Conservation (phyloP, 2,797 vertebrate species). For the Discoglossus pictus region DNA sequence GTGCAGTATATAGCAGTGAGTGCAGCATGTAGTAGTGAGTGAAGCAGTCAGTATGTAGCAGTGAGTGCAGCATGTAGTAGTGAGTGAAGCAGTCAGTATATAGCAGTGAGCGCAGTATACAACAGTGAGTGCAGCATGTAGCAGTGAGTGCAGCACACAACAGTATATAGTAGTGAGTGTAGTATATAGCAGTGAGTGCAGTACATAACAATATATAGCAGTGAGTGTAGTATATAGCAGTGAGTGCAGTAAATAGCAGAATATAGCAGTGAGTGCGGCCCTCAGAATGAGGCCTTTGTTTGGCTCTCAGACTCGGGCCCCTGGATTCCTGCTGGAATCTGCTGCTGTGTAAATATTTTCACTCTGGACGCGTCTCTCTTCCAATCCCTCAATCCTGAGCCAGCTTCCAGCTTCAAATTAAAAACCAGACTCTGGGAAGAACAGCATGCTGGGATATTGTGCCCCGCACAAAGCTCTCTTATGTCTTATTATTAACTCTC, state of each 20-base stretch:
- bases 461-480: conserved; percentile 49
- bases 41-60: neutral
- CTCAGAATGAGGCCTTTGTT: conserved; percentile 46
- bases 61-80: neutral
- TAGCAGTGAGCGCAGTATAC: neutral
- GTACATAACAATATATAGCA: too few species aligned
- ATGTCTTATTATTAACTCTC: conserved; percentile 49
- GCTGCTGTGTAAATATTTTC: conserved; percentile 49
- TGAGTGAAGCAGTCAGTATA: neutral
- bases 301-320: conserved; percentile 31
- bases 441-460: conserved; percentile 51
- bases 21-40: neutral
- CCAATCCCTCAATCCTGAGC: conserved; percentile 49
- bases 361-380: conserved; percentile 45
- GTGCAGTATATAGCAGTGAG: neutral
- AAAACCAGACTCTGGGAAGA: conserved; percentile 48
- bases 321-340: conserved; percentile 44
- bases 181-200: neutral
- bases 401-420: conserved; percentile 51
- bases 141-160: conserved; percentile 1
- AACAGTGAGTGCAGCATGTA: neutral
- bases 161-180: neutral
- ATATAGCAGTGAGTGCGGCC: conserved; percentile 19
- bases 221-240: neutral
- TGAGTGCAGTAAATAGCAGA: conserved; percentile 1